Conservation (phyloP, 1,140 invertebrate genomes). For the Eupeodes corollae region DNA sequence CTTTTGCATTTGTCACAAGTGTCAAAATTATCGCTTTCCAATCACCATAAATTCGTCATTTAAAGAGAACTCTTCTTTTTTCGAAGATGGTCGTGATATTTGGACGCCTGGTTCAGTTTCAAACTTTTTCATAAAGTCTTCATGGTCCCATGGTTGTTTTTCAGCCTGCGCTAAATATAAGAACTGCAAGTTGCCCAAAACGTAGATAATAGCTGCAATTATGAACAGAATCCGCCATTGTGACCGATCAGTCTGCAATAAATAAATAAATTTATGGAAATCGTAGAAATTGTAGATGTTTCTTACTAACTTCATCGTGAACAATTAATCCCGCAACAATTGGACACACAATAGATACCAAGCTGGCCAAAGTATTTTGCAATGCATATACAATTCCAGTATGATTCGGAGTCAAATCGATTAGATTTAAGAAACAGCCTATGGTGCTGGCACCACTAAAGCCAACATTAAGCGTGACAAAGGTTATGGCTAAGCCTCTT, state of each 20-base stretch:
- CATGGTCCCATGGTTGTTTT: slow-evolving; percentile 36
- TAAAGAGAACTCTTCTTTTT: too few relatives aligned
- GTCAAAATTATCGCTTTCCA: too few relatives aligned
- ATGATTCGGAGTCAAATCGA: slow-evolving; percentile 67
- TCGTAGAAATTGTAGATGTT: background rate
- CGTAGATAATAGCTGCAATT: slow-evolving; percentile 54
- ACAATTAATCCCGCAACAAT: slow-evolving; percentile 51
- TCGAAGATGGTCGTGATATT: too few relatives aligned
- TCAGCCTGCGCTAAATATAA: slow-evolving; percentile 51
- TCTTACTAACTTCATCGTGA: slow-evolving; percentile 44
- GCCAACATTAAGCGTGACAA: slow-evolving; percentile 59
- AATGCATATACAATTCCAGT: slow-evolving; percentile 57
- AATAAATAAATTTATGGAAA: rapidly evolving
- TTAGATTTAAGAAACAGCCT: slow-evolving; percentile 56
- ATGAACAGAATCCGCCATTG: slow-evolving; percentile 67
- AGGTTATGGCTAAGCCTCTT: slow-evolving; percentile 42
- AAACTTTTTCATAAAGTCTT: too few relatives aligned
- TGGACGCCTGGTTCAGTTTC: too few relatives aligned
- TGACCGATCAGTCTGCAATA: slow-evolving; percentile 39
- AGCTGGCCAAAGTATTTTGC: slow-evolving; percentile 63
- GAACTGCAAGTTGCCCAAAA: slow-evolving; percentile 56
- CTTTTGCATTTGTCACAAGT: too few relatives aligned
- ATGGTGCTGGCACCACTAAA: slow-evolving; percentile 64
- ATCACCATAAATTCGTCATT: too few relatives aligned
- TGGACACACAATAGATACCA: slow-evolving; percentile 63